These are phyloP conservation scores for Oscheius sp. DNA, from an alignment of 2,888 invertebrate genomes.

Conservation along the genomic window DNA sequence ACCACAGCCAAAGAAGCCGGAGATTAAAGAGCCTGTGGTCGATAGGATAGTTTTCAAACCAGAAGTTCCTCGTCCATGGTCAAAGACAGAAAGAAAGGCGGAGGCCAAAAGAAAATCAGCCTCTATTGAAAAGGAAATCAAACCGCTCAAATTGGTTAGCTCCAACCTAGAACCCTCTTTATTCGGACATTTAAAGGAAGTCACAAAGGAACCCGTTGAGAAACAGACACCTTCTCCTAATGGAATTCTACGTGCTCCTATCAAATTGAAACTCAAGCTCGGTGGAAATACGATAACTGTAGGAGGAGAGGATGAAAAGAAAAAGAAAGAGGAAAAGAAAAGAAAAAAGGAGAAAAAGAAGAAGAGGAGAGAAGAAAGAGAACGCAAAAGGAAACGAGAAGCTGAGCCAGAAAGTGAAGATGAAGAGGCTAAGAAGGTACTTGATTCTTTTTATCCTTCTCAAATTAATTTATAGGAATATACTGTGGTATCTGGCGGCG, in stretches of 20 bases:
- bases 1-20: constrained; percentile 9
- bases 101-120: no score
- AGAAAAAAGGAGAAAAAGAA: constrained; percentile 29
- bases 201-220: neutral
- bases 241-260: constrained; percentile 3
- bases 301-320: constrained; percentile 2
- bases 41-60: neutral
- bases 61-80: neutral
- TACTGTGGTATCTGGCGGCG: neutral
- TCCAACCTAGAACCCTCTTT: neutral
- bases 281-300: neutral
- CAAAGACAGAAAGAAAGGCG: neutral
- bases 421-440: neutral
- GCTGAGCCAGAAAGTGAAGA: neutral
- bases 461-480: constrained; percentile 1
- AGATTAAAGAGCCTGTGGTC: neutral
- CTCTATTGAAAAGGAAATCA: neutral
- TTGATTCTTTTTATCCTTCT: neutral
- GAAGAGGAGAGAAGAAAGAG: constrained; percentile 10
- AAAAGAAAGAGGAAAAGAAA: neutral
- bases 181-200: neutral
- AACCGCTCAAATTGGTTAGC: neutral
- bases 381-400: neutral
- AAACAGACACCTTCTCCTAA: neutral
- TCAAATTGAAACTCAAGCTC: constrained; percentile 4